phyloP scores from a whole-genome alignment of 1,140 invertebrate species.

The Probaryconus sp. region DNA sequence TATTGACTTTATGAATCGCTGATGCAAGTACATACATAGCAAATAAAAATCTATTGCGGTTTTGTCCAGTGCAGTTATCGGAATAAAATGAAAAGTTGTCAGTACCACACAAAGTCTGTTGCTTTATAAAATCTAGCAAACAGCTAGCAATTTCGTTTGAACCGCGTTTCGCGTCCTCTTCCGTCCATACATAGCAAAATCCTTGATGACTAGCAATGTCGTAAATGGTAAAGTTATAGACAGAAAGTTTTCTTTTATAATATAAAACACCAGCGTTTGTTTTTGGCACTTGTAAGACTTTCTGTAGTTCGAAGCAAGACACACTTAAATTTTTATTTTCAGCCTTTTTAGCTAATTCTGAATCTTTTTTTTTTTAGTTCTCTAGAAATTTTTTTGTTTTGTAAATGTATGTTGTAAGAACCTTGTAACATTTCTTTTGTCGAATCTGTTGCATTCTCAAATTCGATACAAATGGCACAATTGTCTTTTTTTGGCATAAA shows the following conservation, averaged over 20 bases:
- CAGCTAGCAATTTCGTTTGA: constrained; percentile 58
- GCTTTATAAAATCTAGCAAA: constrained; percentile 15
- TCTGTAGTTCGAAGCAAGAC: constrained; percentile 65
- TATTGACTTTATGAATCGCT: constrained; percentile 59
- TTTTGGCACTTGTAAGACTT: constrained; percentile 65
- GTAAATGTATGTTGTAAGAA: constrained; percentile 1
- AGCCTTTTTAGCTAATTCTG: background rate
- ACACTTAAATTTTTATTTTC: constrained; percentile 13
- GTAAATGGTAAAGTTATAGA: constrained; percentile 64
- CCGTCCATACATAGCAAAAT: constrained; percentile 60
- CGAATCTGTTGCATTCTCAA: background rate
- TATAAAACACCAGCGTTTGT: constrained; percentile 68
- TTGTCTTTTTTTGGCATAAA: background rate
- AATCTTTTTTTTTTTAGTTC: constrained; percentile 6
- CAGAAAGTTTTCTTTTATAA: constrained; percentile 69
- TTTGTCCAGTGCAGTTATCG: constrained; percentile 73
- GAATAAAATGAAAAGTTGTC: constrained; percentile 69
- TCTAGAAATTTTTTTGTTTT: constrained; percentile 11
- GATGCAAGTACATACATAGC: constrained; percentile 65
- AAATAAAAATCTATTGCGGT: constrained; percentile 73
- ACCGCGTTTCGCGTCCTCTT: constrained; percentile 54
- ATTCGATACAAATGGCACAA: background rate
- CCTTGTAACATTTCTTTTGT: background rate
- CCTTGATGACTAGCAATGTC: constrained; percentile 46
- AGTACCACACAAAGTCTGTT: constrained; percentile 17